These are phyloP conservation scores for Chromobotia macracanthus DNA, from an alignment of 2,797 vertebrate species.

Conservation along the genomic window DNA sequence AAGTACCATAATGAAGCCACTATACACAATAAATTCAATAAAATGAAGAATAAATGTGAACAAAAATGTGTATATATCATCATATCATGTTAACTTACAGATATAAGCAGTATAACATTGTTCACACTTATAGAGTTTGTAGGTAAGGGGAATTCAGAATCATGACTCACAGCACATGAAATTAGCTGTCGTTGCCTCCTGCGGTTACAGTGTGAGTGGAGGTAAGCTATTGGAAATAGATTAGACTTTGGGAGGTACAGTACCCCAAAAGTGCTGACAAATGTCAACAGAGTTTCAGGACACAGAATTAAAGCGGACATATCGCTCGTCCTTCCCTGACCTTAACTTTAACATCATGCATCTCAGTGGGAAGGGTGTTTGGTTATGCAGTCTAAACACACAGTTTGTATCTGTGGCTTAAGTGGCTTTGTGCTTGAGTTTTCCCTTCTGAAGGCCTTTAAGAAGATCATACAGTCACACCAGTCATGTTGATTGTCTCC, in stretches of 20 bases:
- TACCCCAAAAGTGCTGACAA: neutral
- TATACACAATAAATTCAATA: too few species aligned
- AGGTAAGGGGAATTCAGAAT: slow-evolving; percentile 28
- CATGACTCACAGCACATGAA: slow-evolving; percentile 26
- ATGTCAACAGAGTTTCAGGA: slow-evolving; percentile 25
- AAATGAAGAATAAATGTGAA: too few species aligned
- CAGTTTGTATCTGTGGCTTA: neutral
- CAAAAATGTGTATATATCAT: too few species aligned
- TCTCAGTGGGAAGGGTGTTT: neutral
- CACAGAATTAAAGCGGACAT: too few species aligned
- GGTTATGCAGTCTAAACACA: neutral
- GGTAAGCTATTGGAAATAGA: slow-evolving; percentile 9
- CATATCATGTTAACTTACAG: too few species aligned
- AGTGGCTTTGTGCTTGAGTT: slow-evolving; percentile 20
- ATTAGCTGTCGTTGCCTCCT: neutral
- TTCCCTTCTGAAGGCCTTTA: neutral
- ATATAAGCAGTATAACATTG: too few species aligned
- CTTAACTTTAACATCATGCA: neutral
- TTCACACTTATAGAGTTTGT: neutral
- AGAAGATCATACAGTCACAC: neutral
- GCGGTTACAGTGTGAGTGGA: slow-evolving; percentile 13
- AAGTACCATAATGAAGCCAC: too few species aligned
- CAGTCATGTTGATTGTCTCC: slow-evolving; percentile 31
- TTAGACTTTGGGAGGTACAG: neutral
- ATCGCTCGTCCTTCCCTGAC: neutral